These are phyloP conservation scores for Drosophila sordidula DNA, from an alignment of 2,888 invertebrate species.

Conservation along the genomic window DNA sequence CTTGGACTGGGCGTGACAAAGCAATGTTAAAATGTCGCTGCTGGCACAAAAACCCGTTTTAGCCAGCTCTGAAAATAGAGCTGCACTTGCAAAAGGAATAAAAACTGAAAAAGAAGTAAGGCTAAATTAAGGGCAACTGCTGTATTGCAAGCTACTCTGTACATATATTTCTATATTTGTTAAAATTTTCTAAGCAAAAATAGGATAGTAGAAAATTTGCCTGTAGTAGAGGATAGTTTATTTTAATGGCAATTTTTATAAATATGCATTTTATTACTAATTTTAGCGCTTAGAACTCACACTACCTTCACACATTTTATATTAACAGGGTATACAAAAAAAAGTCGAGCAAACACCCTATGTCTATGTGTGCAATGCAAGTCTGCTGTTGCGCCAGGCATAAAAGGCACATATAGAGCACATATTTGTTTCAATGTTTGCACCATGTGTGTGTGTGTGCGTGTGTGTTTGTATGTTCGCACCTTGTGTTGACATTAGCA, in stretches of 20 bases:
- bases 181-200: neutral
- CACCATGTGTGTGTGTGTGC: constrained; percentile 3
- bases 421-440: constrained; percentile 19
- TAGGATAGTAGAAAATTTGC: neutral
- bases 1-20: constrained; percentile 46
- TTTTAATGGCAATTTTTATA: too few relatives aligned
- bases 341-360: neutral
- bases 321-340: constrained; percentile 14
- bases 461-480: constrained; percentile 30
- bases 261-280: too few relatives aligned
- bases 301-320: too few relatives aligned
- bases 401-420: constrained; percentile 24
- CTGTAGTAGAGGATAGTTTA: too few relatives aligned
- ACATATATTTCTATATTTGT: neutral
- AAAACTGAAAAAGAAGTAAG: constrained; percentile 20
- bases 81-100: constrained; percentile 35
- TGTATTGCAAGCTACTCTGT: constrained; percentile 4
- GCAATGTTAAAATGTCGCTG: constrained; percentile 52
- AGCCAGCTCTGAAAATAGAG: constrained; percentile 49
- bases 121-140: neutral
- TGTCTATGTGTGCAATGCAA: constrained; percentile 31
- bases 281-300: too few relatives aligned
- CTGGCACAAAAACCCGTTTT: constrained; percentile 60
- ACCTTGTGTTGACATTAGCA: constrained; percentile 46
- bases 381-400: constrained; percentile 8